These are phyloP conservation scores for Martes flavigula DNA, from an alignment of 2,797 vertebrate species.

Conservation along the genomic window DNA sequence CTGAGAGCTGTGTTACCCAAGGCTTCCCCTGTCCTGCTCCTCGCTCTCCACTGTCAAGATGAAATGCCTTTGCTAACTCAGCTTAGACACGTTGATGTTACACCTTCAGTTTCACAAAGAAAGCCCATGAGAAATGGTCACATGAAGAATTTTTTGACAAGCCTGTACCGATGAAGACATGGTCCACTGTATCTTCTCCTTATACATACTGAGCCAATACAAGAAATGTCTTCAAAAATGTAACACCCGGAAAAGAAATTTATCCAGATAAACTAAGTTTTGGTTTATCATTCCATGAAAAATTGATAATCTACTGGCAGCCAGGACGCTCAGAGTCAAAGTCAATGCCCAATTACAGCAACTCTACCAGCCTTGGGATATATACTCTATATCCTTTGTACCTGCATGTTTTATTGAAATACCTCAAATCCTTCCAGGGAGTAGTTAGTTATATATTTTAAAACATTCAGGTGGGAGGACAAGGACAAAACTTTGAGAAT, in stretches of 20 bases:
- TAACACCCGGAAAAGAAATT: not conserved
- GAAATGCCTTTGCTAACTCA: not conserved
- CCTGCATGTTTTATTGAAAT: not conserved
- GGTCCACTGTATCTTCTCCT: not conserved
- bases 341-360: not conserved
- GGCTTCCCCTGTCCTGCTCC: not conserved
- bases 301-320: not conserved
- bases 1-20: not conserved
- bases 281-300: conserved; percentile 12
- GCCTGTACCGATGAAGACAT: not conserved
- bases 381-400: not conserved
- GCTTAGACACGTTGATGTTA: not conserved
- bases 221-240: not conserved
- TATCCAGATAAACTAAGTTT: not conserved
- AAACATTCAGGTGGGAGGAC: not conserved
- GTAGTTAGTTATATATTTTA: not conserved
- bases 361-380: not conserved
- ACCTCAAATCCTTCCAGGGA: not conserved
- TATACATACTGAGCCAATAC: not conserved
- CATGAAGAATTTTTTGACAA: not conserved
- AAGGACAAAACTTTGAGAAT: not conserved
- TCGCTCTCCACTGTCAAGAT: not conserved
- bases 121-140: not conserved
- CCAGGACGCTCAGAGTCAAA: not conserved
- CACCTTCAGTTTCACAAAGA: not conserved